Percentiles rank a stretch among this genome's conserved stretches.
These are phyloP conservation scores for Ophion obscuratus DNA, from an alignment of 2,888 invertebrate species.

Conservation along the genomic window DNA sequence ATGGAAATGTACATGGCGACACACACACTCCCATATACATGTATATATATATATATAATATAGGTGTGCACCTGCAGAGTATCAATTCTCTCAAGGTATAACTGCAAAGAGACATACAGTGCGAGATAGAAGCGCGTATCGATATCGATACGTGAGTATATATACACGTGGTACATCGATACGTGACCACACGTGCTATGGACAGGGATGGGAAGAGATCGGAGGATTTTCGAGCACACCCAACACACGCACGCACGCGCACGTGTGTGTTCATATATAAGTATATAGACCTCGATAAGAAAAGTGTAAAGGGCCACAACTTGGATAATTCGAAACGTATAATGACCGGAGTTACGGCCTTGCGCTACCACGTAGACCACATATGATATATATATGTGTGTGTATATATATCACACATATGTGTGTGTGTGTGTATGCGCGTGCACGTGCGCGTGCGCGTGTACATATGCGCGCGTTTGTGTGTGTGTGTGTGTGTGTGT, in stretches of 20 bases:
- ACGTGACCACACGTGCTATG: conserved; percentile 62
- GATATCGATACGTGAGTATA: conserved; percentile 70
- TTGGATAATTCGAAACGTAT: not conserved
- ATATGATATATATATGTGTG: not conserved
- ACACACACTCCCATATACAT: not conserved
- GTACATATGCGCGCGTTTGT: not conserved
- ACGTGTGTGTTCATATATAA: not conserved
- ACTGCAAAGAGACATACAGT: conserved; percentile 50
- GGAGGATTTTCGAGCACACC: conserved; percentile 20
- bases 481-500: not conserved
- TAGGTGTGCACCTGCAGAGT: conserved; percentile 40
- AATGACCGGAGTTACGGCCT: not conserved
- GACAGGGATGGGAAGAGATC: conserved; percentile 24
- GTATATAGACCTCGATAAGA: not conserved
- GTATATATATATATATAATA: not conserved
- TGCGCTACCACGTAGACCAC: not conserved
- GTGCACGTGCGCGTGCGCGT: too few species aligned
- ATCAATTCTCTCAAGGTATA: conserved; percentile 44
- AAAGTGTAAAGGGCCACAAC: conserved; percentile 5
- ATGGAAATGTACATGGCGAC: not conserved
- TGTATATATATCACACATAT: too few species aligned
- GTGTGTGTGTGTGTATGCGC: too few species aligned
- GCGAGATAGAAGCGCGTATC: conserved; percentile 49
- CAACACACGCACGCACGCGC: not conserved
- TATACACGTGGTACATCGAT: conserved; percentile 64